Evolutionary conservation across 2,797 vertebrate genomes (phyloP).

Genomic region (Melanogrammus aeglefinus): DNA sequence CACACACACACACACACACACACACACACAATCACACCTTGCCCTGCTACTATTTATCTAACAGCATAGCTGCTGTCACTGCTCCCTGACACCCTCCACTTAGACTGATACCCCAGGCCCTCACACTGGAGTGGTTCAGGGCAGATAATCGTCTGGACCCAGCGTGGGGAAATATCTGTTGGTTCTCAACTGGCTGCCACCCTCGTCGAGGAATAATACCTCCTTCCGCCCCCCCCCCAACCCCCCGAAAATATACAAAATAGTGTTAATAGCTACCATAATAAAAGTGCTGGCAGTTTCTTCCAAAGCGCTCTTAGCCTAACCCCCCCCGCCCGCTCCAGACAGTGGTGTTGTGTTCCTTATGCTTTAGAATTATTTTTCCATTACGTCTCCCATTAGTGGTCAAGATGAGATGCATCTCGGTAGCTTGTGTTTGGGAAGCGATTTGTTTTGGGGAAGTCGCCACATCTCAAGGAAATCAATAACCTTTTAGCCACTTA

Average conservation of each 20-base stretch:
- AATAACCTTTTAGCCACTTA: constrained; percentile 78
- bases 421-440: constrained; percentile 66
- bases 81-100: constrained; percentile 50
- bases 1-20: constrained; percentile 26
- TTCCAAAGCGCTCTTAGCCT: constrained; percentile 36
- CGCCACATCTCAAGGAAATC: constrained; percentile 70
- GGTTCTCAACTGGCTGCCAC: constrained; percentile 34
- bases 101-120: constrained; percentile 43
- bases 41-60: constrained; percentile 50
- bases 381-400: constrained; percentile 73
- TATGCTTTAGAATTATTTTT: constrained; percentile 64
- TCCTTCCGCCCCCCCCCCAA: no score
- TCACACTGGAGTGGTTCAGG: constrained; percentile 8
- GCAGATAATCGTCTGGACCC: constrained; percentile 7
- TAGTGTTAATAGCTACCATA: constrained; percentile 24
- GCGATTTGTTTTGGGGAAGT: constrained; percentile 74
- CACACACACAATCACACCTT: constrained; percentile 48
- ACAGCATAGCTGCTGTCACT: constrained; percentile 40
- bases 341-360: constrained; percentile 42
- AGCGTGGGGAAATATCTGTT: constrained; percentile 50
- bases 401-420: constrained; percentile 56
- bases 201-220: constrained; percentile 44
- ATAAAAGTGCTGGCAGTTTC: constrained; percentile 17
- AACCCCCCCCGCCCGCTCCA: constrained; percentile 15
- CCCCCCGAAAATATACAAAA: no score